A percentile compares a stretch with the other conserved stretches of the same genome.
Evolutionary conservation across 2,888 invertebrate genomes (phyloP).

Genomic region (Drosophila glabriapex): DNA sequence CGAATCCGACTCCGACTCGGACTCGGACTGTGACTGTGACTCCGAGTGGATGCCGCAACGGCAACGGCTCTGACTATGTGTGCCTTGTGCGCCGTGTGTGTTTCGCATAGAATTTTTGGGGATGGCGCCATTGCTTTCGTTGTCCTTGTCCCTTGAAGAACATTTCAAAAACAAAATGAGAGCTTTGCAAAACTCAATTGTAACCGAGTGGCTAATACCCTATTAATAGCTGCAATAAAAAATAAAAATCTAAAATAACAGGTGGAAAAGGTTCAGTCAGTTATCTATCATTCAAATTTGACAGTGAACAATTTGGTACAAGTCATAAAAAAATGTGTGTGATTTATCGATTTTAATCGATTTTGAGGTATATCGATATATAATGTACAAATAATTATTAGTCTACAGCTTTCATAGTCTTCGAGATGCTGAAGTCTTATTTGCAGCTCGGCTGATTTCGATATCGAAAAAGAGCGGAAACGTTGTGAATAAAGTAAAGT

Average conservation of each 20-base stretch:
- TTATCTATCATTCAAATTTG: not conserved
- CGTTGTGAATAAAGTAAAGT: not conserved
- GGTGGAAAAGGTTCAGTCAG: not conserved
- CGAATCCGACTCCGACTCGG: conserved; percentile 6
- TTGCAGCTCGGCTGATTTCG: not conserved
- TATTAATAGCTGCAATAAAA: not conserved
- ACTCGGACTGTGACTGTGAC: not conserved
- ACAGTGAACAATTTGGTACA: not conserved
- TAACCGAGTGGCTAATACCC: not conserved
- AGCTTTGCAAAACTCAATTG: not conserved
- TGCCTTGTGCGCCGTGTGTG: conserved; percentile 22
- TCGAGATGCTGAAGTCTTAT: not conserved
- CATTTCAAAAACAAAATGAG: conserved; percentile 3
- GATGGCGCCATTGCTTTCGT: conserved; percentile 37
- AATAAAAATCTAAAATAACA: not conserved
- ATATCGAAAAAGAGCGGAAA: not conserved
- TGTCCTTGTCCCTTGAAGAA: conserved; percentile 18
- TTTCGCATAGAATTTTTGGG: conserved; percentile 45
- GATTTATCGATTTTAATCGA: not conserved
- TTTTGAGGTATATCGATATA: not conserved
- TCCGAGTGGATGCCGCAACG: conserved; percentile 1
- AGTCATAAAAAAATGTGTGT: not conserved
- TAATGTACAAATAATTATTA: not conserved
- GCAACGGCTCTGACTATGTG: conserved; percentile 8
- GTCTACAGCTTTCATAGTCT: not conserved